Evolutionary conservation across 2,888 invertebrate species (phyloP), one percentile per base, ranked within the genome.

Genomic region (Oligia strigilis): DNA sequence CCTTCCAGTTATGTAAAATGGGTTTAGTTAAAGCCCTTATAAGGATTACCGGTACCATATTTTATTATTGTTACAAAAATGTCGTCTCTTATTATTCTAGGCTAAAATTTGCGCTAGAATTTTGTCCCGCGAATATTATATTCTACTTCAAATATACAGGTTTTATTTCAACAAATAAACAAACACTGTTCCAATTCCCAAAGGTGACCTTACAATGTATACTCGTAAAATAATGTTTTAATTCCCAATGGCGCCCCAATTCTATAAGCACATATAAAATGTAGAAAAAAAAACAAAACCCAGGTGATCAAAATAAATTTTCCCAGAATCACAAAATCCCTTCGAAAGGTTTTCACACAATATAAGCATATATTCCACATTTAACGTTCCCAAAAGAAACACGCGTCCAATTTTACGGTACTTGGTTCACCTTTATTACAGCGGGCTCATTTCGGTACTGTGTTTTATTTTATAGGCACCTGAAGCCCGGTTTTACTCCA

Each of bases 381-480:
- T 84, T 82, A 86, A 79, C 65, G 82, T 81, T 70, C 71, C 74
- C 64, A 73, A 84, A 88, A 86, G 83, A 83, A 87, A 88, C 77
- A 80, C 75, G 80, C 77, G 80, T 81, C 76, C 87, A 88, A 88
- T 84, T 88, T 89, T 83, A 89, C 81, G 86, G 81, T 82, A 62
- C 75, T 55, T 62, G 80, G 78, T 81, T 82, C 60, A 81, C 84
- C 77, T 89, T 88, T 89, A 88, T 88, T 85, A 74, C 84, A 76
- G 46, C 40, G 40, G 66, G 72, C 70, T 77, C 70, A 78, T 83
- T 87, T 84, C 80, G 81, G 80, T 80, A 71, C 72, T 80, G 72
- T 80, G 81, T 89, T 89, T 89, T 89, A 89, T 85, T 89, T 89
- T 89, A 89, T 87, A 85, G 88, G 71, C 69, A 69, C 64, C 86